Percentiles rank a stretch among this genome's conserved stretches.
phyloP scores from a whole-genome alignment of 2,888 invertebrate species.

The Zootermopsis nevadensis region DNA sequence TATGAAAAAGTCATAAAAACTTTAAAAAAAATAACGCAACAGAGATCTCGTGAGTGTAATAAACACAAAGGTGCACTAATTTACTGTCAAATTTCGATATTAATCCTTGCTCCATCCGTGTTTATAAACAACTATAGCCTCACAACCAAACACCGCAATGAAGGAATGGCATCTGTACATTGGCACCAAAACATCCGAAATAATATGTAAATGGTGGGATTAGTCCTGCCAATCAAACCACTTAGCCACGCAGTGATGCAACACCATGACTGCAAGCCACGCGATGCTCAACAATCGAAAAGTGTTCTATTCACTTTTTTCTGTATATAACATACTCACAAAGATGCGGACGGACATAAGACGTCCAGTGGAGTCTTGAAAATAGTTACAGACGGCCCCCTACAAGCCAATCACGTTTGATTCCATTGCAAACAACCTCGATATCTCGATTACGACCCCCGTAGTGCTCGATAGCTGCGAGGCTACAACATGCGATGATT shows the following conservation, averaged over 20 bases:
- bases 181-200: background rate
- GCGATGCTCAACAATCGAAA: background rate
- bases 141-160: background rate
- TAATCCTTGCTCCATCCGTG: no score
- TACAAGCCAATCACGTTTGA: conserved; percentile 19
- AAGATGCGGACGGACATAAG: background rate
- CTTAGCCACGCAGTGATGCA: background rate
- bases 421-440: conserved; percentile 25
- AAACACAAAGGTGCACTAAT: no score
- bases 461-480: background rate
- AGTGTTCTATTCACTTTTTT: background rate
- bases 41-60: no score
- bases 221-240: conserved; percentile 21
- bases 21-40: no score
- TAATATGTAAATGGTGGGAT: conserved; percentile 1
- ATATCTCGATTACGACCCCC: conserved; percentile 24
- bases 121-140: no score
- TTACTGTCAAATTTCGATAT: no score
- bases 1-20: no score
- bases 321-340: background rate
- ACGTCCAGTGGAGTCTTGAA: background rate
- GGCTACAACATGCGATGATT: conserved; percentile 5
- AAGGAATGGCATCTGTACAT: background rate
- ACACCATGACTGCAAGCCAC: background rate
- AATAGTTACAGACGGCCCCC: conserved; percentile 16